Conservation (phyloP, 1,140 invertebrate genomes). For the Cryptotermes secundus region DNA sequence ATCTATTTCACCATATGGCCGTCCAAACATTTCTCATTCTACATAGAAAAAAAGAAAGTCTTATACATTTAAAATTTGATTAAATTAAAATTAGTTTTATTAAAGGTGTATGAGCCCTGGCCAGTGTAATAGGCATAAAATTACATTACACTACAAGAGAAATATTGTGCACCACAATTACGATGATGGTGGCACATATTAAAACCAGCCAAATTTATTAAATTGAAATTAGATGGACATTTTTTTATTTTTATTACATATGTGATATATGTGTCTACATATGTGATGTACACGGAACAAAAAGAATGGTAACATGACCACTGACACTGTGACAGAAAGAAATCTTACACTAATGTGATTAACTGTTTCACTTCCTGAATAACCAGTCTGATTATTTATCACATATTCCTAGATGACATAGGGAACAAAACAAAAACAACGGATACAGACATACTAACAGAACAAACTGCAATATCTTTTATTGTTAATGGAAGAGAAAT, state of each 20-base stretch:
- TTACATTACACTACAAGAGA: too few relatives aligned
- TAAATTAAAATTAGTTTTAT: too few relatives aligned
- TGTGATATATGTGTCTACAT: too few relatives aligned
- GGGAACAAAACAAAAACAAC: background rate
- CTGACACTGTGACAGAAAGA: background rate
- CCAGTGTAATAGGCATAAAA: too few relatives aligned
- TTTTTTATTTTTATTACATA: background rate
- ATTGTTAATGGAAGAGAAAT: background rate
- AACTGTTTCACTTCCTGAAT: background rate
- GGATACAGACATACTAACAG: background rate
- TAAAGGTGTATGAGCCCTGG: too few relatives aligned
- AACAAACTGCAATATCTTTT: conserved; percentile 20
- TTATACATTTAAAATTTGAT: too few relatives aligned
- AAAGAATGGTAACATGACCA: background rate
- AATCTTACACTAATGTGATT: background rate
- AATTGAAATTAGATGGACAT: background rate
- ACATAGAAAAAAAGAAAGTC: too few relatives aligned
- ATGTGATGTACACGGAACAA: background rate
- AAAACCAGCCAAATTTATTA: background rate
- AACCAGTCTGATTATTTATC: background rate
- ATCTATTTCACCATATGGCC: too few relatives aligned
- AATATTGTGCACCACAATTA: too few relatives aligned
- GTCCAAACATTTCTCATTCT: too few relatives aligned
- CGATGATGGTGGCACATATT: too few relatives aligned
- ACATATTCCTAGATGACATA: background rate